Evolutionary conservation across 2,888 invertebrate genomes (phyloP), one percentile per base, ranked within the genome.

Genomic region (Iselma pallidipennis): DNA sequence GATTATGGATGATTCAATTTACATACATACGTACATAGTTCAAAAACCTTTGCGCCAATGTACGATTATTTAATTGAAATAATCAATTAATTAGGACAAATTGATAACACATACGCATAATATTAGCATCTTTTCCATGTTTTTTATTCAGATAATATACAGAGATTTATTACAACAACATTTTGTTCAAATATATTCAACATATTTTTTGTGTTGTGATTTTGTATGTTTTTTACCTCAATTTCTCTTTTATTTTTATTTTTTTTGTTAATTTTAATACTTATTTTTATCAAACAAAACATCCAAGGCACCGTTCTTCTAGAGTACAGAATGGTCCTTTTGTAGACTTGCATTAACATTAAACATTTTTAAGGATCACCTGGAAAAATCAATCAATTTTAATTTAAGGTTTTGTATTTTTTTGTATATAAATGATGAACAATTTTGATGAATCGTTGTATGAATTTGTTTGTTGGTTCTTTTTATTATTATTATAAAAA

Each of bases 241-340:
- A n/a, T n/a, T 16, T 37, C 4, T 37, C 16, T 37, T 37, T 37
- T 37, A 16, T 37, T 9, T 16, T 16, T 33, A 31, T 31, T 33
- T 74, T 73, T 72, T 37, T 37, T 16, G 16, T 16, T 16, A 37
- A 16, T 37, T 37, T 37, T 16, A n/a, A n/a, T n/a, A n/a, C n/a
- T n/a, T 75, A 73, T 73, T 74, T 76, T 75, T 68, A 67, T 72
- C 68, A 79, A 81, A 78, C 78, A 78, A 78, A 80, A 80, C 78
- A 79, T 80, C 79, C 81, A 81, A 81, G 81, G 81, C 81, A 81
- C 81, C 81, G 75, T 80, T 80, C 80, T 78, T 76, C 73, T 75
- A 73, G 71, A 66, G 68, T 69, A 70, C 73, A 65, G 61, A 66
- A 64, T 68, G 72, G 68, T 69, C 68, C 67, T 70, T 71, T 66